Evolutionary conservation across 2,888 invertebrate species (phyloP), one percentile per base, ranked within the genome.

Genomic region (Synanthedon tipuliformis): DNA sequence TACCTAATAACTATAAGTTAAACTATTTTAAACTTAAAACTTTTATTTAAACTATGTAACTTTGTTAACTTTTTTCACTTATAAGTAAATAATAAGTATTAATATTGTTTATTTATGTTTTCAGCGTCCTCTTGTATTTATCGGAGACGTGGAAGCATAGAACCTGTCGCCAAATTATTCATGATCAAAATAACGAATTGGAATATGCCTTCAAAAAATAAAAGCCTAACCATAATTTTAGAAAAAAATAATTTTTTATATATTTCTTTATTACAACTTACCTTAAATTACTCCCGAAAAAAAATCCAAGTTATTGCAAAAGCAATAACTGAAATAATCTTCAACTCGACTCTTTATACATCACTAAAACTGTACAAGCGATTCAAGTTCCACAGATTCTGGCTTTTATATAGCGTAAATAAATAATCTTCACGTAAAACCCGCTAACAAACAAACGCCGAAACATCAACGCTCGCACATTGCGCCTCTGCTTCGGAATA

Each of bases 381-480:
- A 64, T 59, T 53, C 52, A 64, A 66, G 69, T 75, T 68, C 34
- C 74, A 77, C 81, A 67, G 56, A 61, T 66, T 68, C 60, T 57
- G 54, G 54, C 27, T 10, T 58, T 59, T 55, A 55, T 62, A 56
- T 68, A 66, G 62, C 67, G 58, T 66, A 10, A 34, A 50, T 56
- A 23, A 23, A 23, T 61, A 59, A 59, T 65, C 65, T 70, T 71
- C 66, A 74, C 71, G 69, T 65, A 67, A 75, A 62, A 57, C 86
- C 78, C 86, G 85, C 86, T 86, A 81, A 84, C 81, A 51, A 52
- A 72, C 66, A 76, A 76, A 84, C 81, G 84, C 86, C 85, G 84
- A 83, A 83, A 74, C 78, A 80, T 79, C 80, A 80, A 78, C 75
- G 74, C 79, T 78, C 75, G 75, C 69, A 73, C 83, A 83, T 83